Conservation (phyloP, 2,113 vertebrate species). For the Chlamydotis undulata region DNA sequence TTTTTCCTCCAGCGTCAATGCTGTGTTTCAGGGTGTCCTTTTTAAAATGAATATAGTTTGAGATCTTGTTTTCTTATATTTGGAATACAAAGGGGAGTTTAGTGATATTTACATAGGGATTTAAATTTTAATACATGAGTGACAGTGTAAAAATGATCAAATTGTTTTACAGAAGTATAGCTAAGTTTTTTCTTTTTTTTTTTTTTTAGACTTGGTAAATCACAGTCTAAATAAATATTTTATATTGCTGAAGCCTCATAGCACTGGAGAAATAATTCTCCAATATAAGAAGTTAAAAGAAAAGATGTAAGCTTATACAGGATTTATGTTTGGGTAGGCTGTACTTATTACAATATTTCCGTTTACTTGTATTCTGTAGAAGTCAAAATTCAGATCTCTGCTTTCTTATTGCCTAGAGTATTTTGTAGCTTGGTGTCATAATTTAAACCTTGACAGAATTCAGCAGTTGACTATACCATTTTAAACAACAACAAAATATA, state of each 20-base stretch:
- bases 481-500: not conserved
- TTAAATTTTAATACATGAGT: not conserved
- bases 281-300: not conserved
- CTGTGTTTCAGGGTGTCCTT: not conserved
- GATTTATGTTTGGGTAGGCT: not conserved
- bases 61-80: not conserved
- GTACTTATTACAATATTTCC: not conserved
- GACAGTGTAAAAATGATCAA: not conserved
- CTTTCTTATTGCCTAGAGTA: not conserved
- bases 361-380: not conserved
- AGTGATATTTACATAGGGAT: not conserved
- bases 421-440: not conserved
- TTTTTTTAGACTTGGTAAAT: not conserved
- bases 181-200: not conserved
- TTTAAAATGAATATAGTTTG: not conserved
- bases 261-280: not conserved
- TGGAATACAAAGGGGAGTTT: not conserved
- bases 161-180: not conserved
- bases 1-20: not conserved
- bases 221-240: not conserved
- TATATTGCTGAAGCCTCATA: not conserved
- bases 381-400: not conserved
- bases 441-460: not conserved
- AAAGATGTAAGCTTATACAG: rapidly evolving
- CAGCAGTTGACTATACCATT: not conserved